Percentiles rank a stretch among this genome's conserved stretches.
Evolutionary conservation across 2,113 vertebrate genomes (phyloP).

Genomic region (Origma solitaria): DNA sequence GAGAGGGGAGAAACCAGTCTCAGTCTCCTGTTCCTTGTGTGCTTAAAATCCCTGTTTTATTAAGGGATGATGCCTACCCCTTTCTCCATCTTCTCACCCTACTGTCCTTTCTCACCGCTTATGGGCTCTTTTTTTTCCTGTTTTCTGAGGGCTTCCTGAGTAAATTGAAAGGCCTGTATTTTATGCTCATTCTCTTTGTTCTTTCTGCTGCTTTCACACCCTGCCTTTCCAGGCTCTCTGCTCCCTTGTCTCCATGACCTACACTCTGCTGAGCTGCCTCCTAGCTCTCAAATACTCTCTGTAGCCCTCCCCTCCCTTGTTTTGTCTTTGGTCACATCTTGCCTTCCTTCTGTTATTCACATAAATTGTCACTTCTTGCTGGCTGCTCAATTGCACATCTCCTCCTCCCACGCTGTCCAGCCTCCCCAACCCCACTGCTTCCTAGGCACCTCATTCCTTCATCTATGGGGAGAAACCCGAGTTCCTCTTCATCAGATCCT

Average conservation of each 20-base stretch:
- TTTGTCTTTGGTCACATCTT: not conserved
- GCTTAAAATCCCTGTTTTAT: not conserved
- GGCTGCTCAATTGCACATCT: not conserved
- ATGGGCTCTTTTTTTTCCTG: not conserved
- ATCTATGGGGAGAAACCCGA: not conserved
- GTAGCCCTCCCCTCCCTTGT: not conserved
- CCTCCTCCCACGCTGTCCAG: not conserved
- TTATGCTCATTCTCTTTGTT: not conserved
- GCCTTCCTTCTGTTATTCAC: not conserved
- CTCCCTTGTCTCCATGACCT: not conserved
- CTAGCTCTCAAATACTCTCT: not conserved
- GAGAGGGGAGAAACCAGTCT: not conserved
- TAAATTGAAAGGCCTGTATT: not conserved
- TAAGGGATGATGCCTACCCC: not conserved
- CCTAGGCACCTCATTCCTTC: not conserved
- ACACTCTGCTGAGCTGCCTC: not conserved
- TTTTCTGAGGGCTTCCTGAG: not conserved
- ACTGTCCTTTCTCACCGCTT: not conserved
- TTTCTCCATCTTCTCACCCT: not conserved
- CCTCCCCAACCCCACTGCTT: not conserved
- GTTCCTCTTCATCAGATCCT: not conserved
- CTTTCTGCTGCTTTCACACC: not conserved
- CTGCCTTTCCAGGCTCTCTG: not conserved
- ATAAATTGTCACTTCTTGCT: not conserved
- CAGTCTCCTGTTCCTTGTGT: not conserved